Conservation (phyloP, 2,888 invertebrate genomes). For the Diabrotica balteata region DNA sequence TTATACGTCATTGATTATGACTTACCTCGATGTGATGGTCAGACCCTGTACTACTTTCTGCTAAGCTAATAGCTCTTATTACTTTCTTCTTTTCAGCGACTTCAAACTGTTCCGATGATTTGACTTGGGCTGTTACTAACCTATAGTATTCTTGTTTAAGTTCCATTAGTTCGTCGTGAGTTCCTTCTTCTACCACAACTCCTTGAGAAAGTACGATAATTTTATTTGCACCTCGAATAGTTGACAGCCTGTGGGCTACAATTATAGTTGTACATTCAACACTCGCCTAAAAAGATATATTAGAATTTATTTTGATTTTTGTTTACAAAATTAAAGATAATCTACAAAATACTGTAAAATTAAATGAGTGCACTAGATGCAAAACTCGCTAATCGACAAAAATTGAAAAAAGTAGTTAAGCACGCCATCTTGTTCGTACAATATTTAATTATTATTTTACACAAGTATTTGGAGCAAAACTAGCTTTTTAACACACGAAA, state of each 20-base stretch:
- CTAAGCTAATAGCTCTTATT: background rate
- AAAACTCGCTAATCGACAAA: too few relatives aligned
- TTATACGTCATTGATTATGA: too few relatives aligned
- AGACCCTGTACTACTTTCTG: conserved; percentile 6
- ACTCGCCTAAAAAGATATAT: conserved; percentile 64
- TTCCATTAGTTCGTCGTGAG: conserved; percentile 73
- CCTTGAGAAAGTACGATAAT: conserved; percentile 78
- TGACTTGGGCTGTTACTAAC: conserved; percentile 71
- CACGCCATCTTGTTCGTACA: too few relatives aligned
- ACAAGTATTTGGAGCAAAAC: too few relatives aligned
- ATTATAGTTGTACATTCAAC: conserved; percentile 80
- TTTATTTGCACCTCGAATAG: conserved; percentile 75
- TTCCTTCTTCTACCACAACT: conserved; percentile 73
- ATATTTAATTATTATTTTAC: too few relatives aligned
- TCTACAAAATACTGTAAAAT: too few relatives aligned
- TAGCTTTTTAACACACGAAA: too few relatives aligned
- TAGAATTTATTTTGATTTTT: too few relatives aligned
- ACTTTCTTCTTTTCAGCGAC: conserved; percentile 14
- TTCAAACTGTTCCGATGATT: conserved; percentile 32
- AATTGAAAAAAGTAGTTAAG: too few relatives aligned
- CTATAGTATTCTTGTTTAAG: conserved; percentile 72
- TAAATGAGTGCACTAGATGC: too few relatives aligned
- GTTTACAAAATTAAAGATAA: too few relatives aligned
- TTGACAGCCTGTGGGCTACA: conserved; percentile 79
- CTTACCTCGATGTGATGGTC: conserved; percentile 5